These are phyloP conservation scores for Druon quercuslanigerum DNA, from an alignment of 1,140 invertebrate genomes.

Conservation along the genomic window DNA sequence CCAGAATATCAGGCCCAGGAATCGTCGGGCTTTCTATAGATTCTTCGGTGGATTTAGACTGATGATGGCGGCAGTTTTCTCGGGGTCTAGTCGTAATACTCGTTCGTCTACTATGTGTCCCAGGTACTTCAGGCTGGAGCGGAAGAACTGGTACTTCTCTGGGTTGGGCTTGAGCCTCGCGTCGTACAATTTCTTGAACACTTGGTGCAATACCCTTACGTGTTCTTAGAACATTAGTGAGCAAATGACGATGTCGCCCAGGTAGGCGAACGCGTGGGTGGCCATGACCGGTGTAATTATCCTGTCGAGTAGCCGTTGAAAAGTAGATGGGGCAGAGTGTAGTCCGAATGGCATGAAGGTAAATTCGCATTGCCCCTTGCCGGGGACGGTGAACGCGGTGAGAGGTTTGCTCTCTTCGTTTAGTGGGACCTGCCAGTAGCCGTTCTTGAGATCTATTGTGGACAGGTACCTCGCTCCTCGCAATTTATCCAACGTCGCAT, in stretches of 20 bases:
- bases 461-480: too few species aligned
- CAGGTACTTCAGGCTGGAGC: too few species aligned
- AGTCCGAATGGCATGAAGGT: slow-evolving; percentile 55
- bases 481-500: too few species aligned
- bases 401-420: slow-evolving; percentile 7
- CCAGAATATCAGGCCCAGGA: not conserved
- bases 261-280: too few species aligned
- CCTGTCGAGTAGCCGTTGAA: too few species aligned
- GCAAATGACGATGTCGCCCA: slow-evolving; percentile 44
- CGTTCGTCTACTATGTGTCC: too few species aligned
- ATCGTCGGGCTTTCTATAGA: not conserved
- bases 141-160: too few species aligned
- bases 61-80: not conserved
- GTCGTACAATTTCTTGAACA: too few species aligned
- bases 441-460: slow-evolving; percentile 67
- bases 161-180: too few species aligned
- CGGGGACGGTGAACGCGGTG: slow-evolving; percentile 51
- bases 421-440: slow-evolving; percentile 62
- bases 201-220: not conserved
- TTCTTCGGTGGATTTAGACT: not conserved
- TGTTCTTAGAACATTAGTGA: not conserved
- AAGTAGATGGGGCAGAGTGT: slow-evolving; percentile 60
- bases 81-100: too few species aligned
- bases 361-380: not conserved
- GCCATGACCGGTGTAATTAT: too few species aligned